These are phyloP conservation scores for Vireo altiloquus DNA, from an alignment of 2,113 vertebrate species.

Conservation along the genomic window DNA sequence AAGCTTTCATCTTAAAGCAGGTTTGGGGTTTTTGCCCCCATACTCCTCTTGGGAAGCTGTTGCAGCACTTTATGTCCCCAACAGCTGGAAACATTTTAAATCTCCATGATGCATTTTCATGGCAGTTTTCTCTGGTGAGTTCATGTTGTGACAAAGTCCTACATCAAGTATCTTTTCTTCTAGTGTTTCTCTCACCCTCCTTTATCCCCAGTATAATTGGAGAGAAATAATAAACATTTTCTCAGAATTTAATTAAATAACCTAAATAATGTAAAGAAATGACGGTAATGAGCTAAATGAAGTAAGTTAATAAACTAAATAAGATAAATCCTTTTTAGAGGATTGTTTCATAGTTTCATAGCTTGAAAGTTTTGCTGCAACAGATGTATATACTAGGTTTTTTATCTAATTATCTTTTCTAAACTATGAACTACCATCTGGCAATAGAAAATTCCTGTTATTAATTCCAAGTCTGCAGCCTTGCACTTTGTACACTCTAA, in stretches of 20 bases:
- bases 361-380: not conserved
- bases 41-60: not conserved
- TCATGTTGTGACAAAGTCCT: not conserved
- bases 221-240: not conserved
- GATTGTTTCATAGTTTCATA: not conserved
- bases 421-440: not conserved
- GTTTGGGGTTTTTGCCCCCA: not conserved
- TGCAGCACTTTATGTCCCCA: not conserved
- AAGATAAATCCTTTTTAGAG: not conserved
- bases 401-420: not conserved
- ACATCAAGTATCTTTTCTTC: not conserved
- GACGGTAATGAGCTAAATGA: not conserved
- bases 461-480: not conserved
- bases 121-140: not conserved
- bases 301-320: not conserved
- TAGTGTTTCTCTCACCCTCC: not conserved
- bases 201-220: not conserved
- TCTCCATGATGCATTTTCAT: not conserved
- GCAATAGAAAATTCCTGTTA: not conserved
- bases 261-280: not conserved
- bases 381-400: not conserved
- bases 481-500: conserved; percentile 10
- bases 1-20: not conserved
- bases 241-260: not conserved
- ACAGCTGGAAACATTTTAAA: not conserved